Percentiles rank a stretch among this genome's conserved stretches.
These are phyloP conservation scores for Pollachius pollachius DNA, from an alignment of 2,113 vertebrate genomes.

Conservation along the genomic window DNA sequence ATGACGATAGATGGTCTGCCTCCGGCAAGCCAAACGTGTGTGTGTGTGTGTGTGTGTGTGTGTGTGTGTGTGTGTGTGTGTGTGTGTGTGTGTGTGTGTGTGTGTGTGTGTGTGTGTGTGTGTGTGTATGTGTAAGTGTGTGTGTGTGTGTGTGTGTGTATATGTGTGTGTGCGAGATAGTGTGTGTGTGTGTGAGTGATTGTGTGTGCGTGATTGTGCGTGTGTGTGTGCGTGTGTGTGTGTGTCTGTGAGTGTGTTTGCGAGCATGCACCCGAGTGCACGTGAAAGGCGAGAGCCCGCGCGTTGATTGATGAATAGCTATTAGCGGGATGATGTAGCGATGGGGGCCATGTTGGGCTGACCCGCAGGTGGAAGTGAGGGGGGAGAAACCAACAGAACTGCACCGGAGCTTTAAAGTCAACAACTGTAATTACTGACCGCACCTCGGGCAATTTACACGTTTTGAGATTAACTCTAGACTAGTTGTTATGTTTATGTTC, in stretches of 20 bases:
- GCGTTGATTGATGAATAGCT: conserved; percentile 45
- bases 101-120: not conserved
- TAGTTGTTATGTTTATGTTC: too few relatives aligned
- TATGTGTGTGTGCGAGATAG: not conserved
- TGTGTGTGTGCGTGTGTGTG: conserved; percentile 12
- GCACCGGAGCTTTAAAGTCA: conserved; percentile 13
- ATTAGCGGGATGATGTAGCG: conserved; percentile 36
- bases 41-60: conserved; percentile 1
- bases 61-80: conserved; percentile 8
- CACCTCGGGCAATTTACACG: not conserved
- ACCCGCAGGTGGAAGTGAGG: conserved; percentile 22
- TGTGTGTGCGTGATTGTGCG: conserved; percentile 36
- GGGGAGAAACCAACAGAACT: not conserved
- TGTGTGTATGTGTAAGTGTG: not conserved
- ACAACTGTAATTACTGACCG: not conserved
- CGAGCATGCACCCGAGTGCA: not conserved
- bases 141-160: not conserved
- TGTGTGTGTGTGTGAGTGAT: not conserved
- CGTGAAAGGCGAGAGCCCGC: conserved; percentile 16
- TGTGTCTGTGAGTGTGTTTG: not conserved
- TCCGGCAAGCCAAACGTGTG: conserved; percentile 29
- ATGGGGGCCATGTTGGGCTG: conserved; percentile 30
- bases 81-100: conserved; percentile 28
- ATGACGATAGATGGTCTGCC: conserved; percentile 68
- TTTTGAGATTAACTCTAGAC: too few relatives aligned